These are phyloP conservation scores for Hirtodrosophila trivittata DNA, from an alignment of 2,888 invertebrate genomes.

Conservation along the genomic window DNA sequence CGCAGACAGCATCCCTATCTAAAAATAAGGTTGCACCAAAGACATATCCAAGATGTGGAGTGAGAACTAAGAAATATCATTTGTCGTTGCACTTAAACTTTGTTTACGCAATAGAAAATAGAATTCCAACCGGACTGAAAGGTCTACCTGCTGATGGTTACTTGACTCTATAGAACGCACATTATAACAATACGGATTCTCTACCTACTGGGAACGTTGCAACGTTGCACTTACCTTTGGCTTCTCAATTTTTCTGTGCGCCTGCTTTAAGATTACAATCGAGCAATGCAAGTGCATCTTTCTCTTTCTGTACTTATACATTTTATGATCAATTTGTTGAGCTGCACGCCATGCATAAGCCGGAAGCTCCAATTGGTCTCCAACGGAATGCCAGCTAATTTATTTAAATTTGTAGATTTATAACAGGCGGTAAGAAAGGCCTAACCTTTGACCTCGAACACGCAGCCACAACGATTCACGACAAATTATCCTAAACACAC, in stretches of 20 bases:
- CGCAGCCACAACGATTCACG: too few relatives aligned
- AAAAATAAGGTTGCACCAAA: not conserved
- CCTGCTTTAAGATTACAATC: slow-evolving; percentile 50
- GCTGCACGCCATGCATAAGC: too few relatives aligned
- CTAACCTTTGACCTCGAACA: too few relatives aligned
- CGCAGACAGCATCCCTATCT: not conserved
- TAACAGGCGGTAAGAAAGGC: slow-evolving; percentile 1
- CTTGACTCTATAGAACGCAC: too few relatives aligned
- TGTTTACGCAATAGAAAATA: too few relatives aligned
- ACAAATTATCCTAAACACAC: slow-evolving; percentile 17
- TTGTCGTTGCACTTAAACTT: too few relatives aligned
- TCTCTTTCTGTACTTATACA: not conserved
- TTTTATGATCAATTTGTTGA: not conserved
- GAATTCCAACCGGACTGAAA: too few relatives aligned
- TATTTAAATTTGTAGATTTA: slow-evolving; percentile 10
- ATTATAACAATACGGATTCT: too few relatives aligned
- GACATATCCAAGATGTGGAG: too few relatives aligned
- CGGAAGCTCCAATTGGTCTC: too few relatives aligned
- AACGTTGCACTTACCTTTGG: not conserved
- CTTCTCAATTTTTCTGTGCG: slow-evolving; percentile 27
- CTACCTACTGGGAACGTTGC: too few relatives aligned
- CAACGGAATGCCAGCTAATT: not conserved
- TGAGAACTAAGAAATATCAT: too few relatives aligned
- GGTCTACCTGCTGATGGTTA: slow-evolving; percentile 13
- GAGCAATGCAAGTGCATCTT: slow-evolving; percentile 17